These are phyloP conservation scores for Diachasma alloeum DNA, from an alignment of 1,140 invertebrate genomes.

Conservation along the genomic window DNA sequence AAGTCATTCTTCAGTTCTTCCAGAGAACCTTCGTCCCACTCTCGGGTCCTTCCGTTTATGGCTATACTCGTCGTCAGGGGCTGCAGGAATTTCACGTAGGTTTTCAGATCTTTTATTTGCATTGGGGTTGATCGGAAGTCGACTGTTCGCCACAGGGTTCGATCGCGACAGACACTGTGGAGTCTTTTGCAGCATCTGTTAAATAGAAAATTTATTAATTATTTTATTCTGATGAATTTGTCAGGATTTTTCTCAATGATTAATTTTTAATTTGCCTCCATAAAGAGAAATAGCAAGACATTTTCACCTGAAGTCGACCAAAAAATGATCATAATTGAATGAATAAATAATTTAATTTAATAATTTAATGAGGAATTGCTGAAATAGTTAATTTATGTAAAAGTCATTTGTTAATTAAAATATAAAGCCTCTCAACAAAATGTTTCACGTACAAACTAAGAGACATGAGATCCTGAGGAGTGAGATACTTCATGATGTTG, in stretches of 20 bases:
- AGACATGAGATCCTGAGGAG: slow-evolving; percentile 62
- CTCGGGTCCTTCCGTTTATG: slow-evolving; percentile 49
- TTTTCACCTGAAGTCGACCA: too few species aligned
- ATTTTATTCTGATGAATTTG: not conserved
- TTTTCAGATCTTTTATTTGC: slow-evolving; percentile 56
- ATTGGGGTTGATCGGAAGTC: slow-evolving; percentile 61
- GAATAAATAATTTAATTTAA: too few species aligned
- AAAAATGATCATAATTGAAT: too few species aligned
- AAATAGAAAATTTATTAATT: slow-evolving; percentile 15
- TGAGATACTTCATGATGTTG: slow-evolving; percentile 65
- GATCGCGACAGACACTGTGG: slow-evolving; percentile 60
- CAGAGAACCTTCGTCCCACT: slow-evolving; percentile 17
- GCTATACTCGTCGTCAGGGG: slow-evolving; percentile 60
- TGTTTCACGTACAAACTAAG: slow-evolving; percentile 61
- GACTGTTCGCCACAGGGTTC: slow-evolving; percentile 64
- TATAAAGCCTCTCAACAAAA: too few species aligned
- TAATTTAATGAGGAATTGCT: too few species aligned
- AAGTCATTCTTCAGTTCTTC: slow-evolving; percentile 44
- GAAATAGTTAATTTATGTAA: too few species aligned
- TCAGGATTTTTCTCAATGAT: too few species aligned
- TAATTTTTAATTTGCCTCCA: too few species aligned
- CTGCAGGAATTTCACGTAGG: slow-evolving; percentile 59
- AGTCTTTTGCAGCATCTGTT: slow-evolving; percentile 63
- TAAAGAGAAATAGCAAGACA: too few species aligned
- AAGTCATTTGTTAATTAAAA: too few species aligned